These are phyloP conservation scores for Pithys albifrons DNA, from an alignment of 2,113 vertebrate species.

Conservation along the genomic window DNA sequence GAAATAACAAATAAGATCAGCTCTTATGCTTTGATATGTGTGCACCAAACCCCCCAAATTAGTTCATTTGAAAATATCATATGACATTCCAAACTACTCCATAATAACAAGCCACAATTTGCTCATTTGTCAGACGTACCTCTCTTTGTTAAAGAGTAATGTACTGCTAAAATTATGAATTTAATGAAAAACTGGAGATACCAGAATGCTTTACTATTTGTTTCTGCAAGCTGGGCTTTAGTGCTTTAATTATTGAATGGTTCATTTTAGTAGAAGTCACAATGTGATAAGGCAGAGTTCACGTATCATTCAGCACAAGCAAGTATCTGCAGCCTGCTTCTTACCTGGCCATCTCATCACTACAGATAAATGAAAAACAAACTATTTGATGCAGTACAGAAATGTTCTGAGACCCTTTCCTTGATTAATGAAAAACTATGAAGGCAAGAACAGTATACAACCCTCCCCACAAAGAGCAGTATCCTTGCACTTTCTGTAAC, in stretches of 20 bases:
- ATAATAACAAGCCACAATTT: not conserved
- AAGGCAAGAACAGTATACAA: fast-evolving
- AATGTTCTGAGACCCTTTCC: not conserved
- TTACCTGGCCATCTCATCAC: not conserved
- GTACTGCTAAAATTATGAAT: not conserved
- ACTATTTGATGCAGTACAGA: not conserved
- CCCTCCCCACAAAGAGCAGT: not conserved
- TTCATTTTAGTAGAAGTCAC: not conserved
- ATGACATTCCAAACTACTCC: not conserved
- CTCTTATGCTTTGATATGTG: not conserved
- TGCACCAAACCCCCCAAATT: not conserved
- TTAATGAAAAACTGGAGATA: not conserved
- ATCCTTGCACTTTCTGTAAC: not conserved
- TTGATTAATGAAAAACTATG: not conserved
- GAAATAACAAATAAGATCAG: not conserved
- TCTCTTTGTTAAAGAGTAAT: not conserved
- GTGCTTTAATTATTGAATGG: not conserved
- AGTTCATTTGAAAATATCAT: not conserved
- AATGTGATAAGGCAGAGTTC: not conserved
- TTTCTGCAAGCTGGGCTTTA: not conserved
- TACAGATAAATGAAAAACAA: not conserved
- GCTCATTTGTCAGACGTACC: not conserved
- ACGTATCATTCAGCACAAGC: not conserved
- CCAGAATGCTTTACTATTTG: not conserved
- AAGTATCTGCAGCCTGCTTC: not conserved